These are phyloP conservation scores for Echinometra lucunter DNA, from an alignment of 53 echinoderm and acorn worm genomes.

Conservation along the genomic window DNA sequence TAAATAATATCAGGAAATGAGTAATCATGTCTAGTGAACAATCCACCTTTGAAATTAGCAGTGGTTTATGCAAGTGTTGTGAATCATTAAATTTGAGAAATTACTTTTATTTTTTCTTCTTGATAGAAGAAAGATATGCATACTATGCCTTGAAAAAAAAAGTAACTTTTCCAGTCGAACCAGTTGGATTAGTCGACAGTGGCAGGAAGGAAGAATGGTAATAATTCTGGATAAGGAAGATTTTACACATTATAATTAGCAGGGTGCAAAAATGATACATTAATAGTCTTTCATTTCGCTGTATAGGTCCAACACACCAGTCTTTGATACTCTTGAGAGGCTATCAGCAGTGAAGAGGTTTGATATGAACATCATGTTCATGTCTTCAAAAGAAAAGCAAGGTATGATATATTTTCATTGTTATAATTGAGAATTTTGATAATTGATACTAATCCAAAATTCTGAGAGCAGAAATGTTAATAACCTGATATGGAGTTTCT, in stretches of 20 bases:
- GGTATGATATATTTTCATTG: constrained; percentile 44
- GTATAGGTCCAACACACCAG: constrained; percentile 76
- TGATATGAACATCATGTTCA: constrained; percentile 99
- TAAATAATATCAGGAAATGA: no score
- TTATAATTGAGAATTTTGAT: not conserved
- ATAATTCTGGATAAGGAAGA: not conserved
- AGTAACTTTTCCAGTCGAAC: not conserved
- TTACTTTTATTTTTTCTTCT: no score
- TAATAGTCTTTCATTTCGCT: not conserved
- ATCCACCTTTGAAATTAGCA: no score
- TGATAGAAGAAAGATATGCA: no score
- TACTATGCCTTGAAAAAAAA: no score
- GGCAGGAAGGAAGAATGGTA: not conserved
- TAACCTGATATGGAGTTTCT: not conserved
- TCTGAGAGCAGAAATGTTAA: not conserved
- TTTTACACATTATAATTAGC: not conserved
- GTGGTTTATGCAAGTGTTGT: no score
- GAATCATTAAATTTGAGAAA: no score
- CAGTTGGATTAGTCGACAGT: not conserved
- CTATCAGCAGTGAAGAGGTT: constrained; percentile 89
- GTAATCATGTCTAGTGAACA: no score
- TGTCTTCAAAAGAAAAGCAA: constrained; percentile 95
- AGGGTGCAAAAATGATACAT: not conserved
- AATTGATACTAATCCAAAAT: not conserved
- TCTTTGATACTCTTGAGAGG: constrained; percentile 77